Evolutionary conservation across 2,113 vertebrate species (phyloP), one percentile per base, ranked within the genome.

Genomic region (Upupa epops): DNA sequence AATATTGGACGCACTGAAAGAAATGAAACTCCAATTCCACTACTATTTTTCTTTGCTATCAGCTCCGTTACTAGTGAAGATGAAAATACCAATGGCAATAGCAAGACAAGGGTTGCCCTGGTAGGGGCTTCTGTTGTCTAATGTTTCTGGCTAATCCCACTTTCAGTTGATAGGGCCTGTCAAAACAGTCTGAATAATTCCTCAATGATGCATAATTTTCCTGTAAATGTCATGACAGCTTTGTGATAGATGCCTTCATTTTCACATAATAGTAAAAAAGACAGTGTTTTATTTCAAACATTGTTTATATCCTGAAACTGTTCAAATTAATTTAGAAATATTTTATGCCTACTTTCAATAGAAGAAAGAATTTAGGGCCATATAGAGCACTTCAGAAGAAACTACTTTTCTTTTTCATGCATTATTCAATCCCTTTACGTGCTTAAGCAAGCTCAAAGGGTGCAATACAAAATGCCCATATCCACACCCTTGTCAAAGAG

Each of bases 401-500:
- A 66, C 51, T 79, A 52, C 63, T 22, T 24, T 79, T 84, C 29
- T 83, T 91, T 89, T 78, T 68, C 79, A 86, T 92, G 54, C 46
- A 82, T 90, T 88, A 90, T 88, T 91, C 69, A 76, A 37, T 45
- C 28, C 32, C 31, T 95, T 82, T 61, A 40, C 69, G 73, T 45
- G 36, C 32, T 90, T 92, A 89, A 65, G 74, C 72, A 72, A 82
- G 63, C 24, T n/a, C 56, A 72, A 37, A 64, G 58, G 36, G 34
- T 63, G 85, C 64, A n/a, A 37, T 72, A 68, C 86, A 92, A 92
- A 95, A 89, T 92, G 75, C 61, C 92, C 63, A 70, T 59, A 92
- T 91, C 90, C 91, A 55, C 92, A 90, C 86, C 79, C 92, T 85
- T 90, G 89, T 95, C 92, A 94, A 82, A 90, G 82, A 86, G 71